phyloP scores from a whole-genome alignment of 2,888 invertebrate genomes.

The Aleiodes leptofemur region DNA sequence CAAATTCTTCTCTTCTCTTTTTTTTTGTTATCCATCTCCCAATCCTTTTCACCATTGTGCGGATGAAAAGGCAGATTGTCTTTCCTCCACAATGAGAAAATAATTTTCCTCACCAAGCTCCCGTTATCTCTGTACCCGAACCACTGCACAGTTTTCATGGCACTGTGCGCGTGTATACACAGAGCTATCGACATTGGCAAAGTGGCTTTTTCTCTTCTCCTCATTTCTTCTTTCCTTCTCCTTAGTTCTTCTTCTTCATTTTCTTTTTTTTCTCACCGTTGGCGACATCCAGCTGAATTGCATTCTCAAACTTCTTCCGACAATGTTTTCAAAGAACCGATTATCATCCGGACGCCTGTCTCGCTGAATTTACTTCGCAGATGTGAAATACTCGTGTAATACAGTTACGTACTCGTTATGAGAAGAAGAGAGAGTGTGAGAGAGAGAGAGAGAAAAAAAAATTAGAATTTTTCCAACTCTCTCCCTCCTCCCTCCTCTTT shows the following conservation, averaged over 20 bases:
- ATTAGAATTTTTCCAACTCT: background rate
- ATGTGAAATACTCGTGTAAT: background rate
- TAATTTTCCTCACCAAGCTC: constrained; percentile 29
- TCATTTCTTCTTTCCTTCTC: constrained; percentile 6
- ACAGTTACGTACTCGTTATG: background rate
- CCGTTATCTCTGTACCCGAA: constrained; percentile 19
- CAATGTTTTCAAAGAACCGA: constrained; percentile 38
- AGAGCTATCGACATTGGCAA: constrained; percentile 15
- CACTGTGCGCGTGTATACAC: background rate
- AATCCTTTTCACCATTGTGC: constrained; percentile 11
- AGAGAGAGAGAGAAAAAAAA: too few relatives aligned
- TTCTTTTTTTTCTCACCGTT: background rate
- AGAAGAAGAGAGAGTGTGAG: background rate
- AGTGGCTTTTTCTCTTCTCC: constrained; percentile 9
- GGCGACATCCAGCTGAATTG: constrained; percentile 42
- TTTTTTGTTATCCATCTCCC: constrained; percentile 11
- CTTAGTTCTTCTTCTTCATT: background rate
- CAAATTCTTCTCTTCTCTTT: background rate
- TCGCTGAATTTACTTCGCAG: background rate
- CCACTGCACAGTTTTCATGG: constrained; percentile 33
- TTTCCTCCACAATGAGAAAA: constrained; percentile 29
- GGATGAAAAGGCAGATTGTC: constrained; percentile 28
- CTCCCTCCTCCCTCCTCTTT: background rate
- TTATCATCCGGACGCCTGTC: constrained; percentile 27
- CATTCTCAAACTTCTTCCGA: constrained; percentile 39